Percentiles rank a stretch among this genome's conserved stretches.
Evolutionary conservation across 1,140 invertebrate species (phyloP).

Genomic region (Eubasilissa regina): DNA sequence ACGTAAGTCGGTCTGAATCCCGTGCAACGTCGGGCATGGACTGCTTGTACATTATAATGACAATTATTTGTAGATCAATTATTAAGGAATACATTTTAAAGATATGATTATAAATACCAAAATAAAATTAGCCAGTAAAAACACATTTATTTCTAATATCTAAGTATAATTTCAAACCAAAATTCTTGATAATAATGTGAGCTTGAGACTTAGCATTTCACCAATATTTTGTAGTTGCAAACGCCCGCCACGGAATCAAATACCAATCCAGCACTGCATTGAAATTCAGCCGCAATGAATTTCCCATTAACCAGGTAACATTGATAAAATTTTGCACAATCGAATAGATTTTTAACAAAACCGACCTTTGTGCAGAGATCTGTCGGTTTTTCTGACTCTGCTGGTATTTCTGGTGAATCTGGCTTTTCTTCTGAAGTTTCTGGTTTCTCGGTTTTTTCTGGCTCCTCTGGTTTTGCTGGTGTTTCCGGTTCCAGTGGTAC

Average conservation of each 20-base stretch:
- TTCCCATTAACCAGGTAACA: not conserved
- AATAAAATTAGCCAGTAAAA: no score
- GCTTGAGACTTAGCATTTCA: not conserved
- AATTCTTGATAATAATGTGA: not conserved
- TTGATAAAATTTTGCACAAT: not conserved
- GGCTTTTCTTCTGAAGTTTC: not conserved
- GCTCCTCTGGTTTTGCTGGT: not conserved
- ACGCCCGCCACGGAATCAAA: not conserved
- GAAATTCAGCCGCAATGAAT: not conserved
- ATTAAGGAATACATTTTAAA: not conserved
- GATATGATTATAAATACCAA: not conserved
- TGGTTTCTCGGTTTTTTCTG: not conserved
- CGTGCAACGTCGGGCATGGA: no score
- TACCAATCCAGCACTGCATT: not conserved
- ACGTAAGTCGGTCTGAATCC: no score
- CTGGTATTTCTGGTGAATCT: not conserved
- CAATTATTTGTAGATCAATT: not conserved
- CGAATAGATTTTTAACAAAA: not conserved
- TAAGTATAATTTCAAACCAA: not conserved
- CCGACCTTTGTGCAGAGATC: not conserved
- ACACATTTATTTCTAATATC: not conserved
- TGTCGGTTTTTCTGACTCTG: not conserved
- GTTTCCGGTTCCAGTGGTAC: not conserved
- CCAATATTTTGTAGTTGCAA: not conserved
- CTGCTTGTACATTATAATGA: no score